Evolutionary conservation across 1,140 invertebrate species (phyloP), one percentile per base, ranked within the genome.

Genomic region (Bombus haemorrhoidalis): DNA sequence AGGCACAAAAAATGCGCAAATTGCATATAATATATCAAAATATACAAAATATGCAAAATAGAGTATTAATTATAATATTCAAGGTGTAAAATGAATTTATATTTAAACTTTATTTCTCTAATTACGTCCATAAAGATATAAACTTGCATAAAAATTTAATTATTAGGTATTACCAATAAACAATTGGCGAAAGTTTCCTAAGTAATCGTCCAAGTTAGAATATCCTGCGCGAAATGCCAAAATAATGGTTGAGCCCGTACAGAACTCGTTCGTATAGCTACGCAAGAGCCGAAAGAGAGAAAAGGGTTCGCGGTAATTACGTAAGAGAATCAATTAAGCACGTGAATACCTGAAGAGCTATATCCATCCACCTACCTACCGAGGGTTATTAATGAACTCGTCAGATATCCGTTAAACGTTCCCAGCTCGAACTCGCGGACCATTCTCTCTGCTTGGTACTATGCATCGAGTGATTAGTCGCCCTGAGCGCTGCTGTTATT

Each of bases 301-400:
- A 72, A 82, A 66, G 80, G 86, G 57, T 66, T 79, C 32, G 68
- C 57, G 64, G 87, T 84, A 93, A 93, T 92, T 91, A 92, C 88
- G 86, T 92, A 93, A 92, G 87, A 87, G 89, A 92, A 92, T 93
- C 91, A 93, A 93, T 93, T 93, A 92, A 87, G 87, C 81, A 80
- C 88, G 86, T 81, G 90, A 92, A 91, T 91, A 87, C 76, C 87
- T 57, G 57, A 88, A 90, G 87, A 91, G 89, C 89, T 86, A 87
- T 86, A 82, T 74, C 85, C 81, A 87, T 87, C 89, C 86, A 90
- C 89, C 88, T 87, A 88, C 76, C 89, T 82, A 91, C 77, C 84
- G 72, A 39, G 69, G 77, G 84, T 91, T 93, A 93, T 94, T 93
- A 93, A 93, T 92, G 92, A 93, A 93, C 93, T 93, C 88, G 93